phyloP scores from a whole-genome alignment of 2,113 vertebrate species.

The Oostethus manadensis region DNA sequence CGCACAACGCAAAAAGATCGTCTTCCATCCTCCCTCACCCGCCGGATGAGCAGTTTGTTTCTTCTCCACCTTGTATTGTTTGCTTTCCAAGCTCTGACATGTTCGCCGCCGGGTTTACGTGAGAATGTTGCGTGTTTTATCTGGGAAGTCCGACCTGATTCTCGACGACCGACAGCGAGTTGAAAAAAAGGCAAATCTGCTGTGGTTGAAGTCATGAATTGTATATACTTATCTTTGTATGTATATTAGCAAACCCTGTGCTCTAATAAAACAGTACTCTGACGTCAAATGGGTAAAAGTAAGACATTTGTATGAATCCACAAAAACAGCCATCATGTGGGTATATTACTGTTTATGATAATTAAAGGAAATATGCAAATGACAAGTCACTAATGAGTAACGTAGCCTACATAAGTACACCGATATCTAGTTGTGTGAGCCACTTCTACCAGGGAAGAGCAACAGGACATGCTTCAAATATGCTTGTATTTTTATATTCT shows the following conservation, averaged over 20 bases:
- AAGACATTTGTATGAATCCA: constrained; percentile 69
- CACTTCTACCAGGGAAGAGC: constrained; percentile 58
- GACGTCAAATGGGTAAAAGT: constrained; percentile 64
- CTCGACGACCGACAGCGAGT: constrained; percentile 45
- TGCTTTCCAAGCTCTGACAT: constrained; percentile 54
- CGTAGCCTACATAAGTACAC: constrained; percentile 59
- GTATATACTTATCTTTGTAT: constrained; percentile 72
- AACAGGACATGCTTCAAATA: constrained; percentile 60
- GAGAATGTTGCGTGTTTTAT: constrained; percentile 36
- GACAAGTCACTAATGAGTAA: constrained; percentile 57
- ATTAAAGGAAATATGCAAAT: constrained; percentile 68
- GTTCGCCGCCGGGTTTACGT: constrained; percentile 32
- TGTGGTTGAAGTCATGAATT: constrained; percentile 57
- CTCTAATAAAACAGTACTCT: constrained; percentile 69
- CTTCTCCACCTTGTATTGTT: constrained; percentile 52
- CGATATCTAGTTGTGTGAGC: constrained; percentile 58
- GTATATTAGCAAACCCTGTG: constrained; percentile 69
- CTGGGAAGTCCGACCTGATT: constrained; percentile 44
- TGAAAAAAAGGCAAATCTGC: constrained; percentile 58
- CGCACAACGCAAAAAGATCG: constrained; percentile 30
- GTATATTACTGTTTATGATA: constrained; percentile 62
- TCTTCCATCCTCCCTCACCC: constrained; percentile 38
- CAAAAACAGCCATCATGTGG: constrained; percentile 53
- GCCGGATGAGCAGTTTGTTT: constrained; percentile 30
- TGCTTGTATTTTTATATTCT: constrained; percentile 64